Conservation (phyloP, 2,888 invertebrate genomes). For the Temnothorax ravouxi region DNA sequence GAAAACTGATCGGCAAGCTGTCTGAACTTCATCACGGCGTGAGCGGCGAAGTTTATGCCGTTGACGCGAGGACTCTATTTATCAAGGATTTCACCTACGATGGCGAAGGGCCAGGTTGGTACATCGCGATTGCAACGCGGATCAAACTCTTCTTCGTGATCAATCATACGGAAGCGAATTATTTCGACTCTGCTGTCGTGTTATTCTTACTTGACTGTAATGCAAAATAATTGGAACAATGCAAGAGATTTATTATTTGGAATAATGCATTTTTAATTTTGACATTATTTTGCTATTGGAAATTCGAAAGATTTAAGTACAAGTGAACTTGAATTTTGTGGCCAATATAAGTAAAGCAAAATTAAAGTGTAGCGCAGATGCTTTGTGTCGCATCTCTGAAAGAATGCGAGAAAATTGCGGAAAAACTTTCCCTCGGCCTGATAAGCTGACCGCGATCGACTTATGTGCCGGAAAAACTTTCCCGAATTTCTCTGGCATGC, state of each 20-base stretch:
- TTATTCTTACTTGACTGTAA: not conserved
- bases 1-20: slow-evolving; percentile 92
- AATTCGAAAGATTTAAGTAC: not conserved
- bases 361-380: not conserved
- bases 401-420: slow-evolving; percentile 15
- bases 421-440: slow-evolving; percentile 59
- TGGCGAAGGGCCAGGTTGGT: slow-evolving; percentile 95
- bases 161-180: slow-evolving; percentile 1
- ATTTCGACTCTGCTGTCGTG: not conserved
- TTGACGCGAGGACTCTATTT: slow-evolving; percentile 95
- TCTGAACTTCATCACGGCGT: slow-evolving; percentile 94
- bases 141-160: not conserved
- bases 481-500: slow-evolving; percentile 55
- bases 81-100: slow-evolving; percentile 96
- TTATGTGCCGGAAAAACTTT: slow-evolving; percentile 63
- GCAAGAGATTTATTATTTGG: not conserved
- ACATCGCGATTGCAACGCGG: not conserved
- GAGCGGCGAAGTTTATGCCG: slow-evolving; percentile 94
- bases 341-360: not conserved
- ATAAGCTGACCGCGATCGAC: slow-evolving; percentile 54
- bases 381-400: not conserved
- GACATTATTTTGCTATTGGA: not conserved
- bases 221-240: not conserved
- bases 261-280: not conserved
- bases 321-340: not conserved